These are phyloP conservation scores for Pimpla rufipes DNA, from an alignment of 2,888 invertebrate species.

Conservation along the genomic window DNA sequence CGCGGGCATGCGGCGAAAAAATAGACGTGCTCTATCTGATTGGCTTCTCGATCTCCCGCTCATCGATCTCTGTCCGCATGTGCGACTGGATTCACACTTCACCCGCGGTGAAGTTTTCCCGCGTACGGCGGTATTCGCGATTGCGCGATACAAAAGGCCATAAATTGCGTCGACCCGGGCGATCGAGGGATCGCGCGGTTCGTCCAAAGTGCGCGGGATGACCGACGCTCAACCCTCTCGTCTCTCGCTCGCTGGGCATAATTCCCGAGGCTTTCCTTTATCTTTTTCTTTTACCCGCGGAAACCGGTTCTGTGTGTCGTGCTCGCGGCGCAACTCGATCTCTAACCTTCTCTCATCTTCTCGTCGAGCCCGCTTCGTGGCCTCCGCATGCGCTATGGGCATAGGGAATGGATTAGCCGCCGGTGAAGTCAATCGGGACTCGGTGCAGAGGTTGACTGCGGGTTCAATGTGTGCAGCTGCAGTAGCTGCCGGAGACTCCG, in stretches of 20 bases:
- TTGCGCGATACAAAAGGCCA: constrained; percentile 22
- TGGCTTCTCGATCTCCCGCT: neutral
- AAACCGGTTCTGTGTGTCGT: constrained; percentile 69
- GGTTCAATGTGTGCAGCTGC: constrained; percentile 33
- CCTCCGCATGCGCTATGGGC: constrained; percentile 37
- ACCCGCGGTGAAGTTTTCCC: constrained; percentile 23
- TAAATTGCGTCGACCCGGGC: neutral
- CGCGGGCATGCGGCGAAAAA: neutral
- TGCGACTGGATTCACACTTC: constrained; percentile 14
- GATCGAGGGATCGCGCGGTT: constrained; percentile 17
- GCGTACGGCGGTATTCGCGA: constrained; percentile 20
- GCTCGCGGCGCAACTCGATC: constrained; percentile 65
- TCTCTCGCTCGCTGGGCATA: constrained; percentile 48
- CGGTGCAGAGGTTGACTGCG: constrained; percentile 16
- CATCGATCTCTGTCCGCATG: constrained; percentile 20
- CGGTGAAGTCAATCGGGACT: constrained; percentile 47
- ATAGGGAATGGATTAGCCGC: constrained; percentile 59
- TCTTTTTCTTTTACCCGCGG: constrained; percentile 56
- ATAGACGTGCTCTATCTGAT: constrained; percentile 21
- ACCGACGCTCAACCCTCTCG: constrained; percentile 33
- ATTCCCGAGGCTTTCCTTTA: constrained; percentile 41
- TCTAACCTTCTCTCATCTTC: constrained; percentile 65
- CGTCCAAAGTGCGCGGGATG: constrained; percentile 10
- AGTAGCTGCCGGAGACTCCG: constrained; percentile 19
- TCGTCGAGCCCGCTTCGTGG: constrained; percentile 38